These are phyloP conservation scores for Crambe crambe DNA, from an alignment of 37 sponge, comb jelly and placozoan species.

Conservation along the genomic window DNA sequence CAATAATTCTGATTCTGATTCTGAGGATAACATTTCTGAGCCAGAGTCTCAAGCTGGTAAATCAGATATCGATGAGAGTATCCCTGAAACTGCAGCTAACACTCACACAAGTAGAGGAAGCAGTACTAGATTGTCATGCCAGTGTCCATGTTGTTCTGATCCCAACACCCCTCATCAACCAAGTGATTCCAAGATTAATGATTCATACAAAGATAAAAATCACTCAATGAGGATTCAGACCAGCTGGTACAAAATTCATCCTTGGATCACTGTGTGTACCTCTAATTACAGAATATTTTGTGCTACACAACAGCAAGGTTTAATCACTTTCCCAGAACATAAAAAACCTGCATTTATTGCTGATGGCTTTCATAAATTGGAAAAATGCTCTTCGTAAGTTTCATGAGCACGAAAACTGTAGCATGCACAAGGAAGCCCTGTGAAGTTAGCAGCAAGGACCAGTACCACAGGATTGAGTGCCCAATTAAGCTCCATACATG, in stretches of 20 bases:
- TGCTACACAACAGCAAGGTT: not conserved
- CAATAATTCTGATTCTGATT: too few relatives aligned
- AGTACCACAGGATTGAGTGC: not conserved
- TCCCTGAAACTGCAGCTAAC: too few relatives aligned
- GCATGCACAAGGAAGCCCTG: conserved; percentile 8
- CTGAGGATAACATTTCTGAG: too few relatives aligned
- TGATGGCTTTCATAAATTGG: conserved; percentile 39
- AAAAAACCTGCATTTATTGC: conserved; percentile 4
- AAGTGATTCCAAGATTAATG: not conserved
- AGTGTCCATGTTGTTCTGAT: conserved; percentile 24
- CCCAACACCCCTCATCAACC: conserved; percentile 30
- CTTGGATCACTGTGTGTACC: conserved; percentile 65
- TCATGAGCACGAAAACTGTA: conserved; percentile 28
- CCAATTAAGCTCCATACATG: conserved; percentile 20
- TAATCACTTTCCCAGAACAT: conserved; percentile 26
- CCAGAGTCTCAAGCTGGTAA: too few relatives aligned
- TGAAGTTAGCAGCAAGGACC: not conserved
- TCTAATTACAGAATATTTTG: conserved; percentile 28
- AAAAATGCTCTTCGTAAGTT: conserved; percentile 42
- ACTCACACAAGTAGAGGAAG: too few relatives aligned
- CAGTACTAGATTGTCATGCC: too few relatives aligned
- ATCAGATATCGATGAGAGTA: too few relatives aligned
- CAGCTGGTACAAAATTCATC: conserved; percentile 51
- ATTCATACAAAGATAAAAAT: not conserved
- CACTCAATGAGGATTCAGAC: conserved; percentile 21